Conservation (phyloP, 53 echinoderm and acorn worm genomes). For the Echinarachnius parma region DNA sequence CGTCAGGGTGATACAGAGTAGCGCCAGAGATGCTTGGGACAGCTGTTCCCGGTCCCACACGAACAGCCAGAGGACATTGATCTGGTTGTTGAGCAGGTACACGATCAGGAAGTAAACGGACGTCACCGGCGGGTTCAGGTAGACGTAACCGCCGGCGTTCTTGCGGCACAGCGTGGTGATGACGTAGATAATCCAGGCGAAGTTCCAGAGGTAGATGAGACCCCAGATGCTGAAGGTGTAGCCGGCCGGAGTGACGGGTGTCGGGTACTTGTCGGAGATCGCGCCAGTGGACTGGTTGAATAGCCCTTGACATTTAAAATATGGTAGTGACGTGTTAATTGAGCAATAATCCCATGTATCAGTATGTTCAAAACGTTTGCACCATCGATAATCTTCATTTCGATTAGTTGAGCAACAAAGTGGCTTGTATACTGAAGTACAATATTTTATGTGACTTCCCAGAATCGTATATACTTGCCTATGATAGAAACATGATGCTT, state of each 20-base stretch:
- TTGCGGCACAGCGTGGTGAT: slow-evolving; percentile 46
- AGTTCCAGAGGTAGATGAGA: slow-evolving; percentile 56
- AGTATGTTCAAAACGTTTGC: too few relatives aligned
- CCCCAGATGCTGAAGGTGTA: slow-evolving; percentile 69
- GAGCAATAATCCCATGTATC: too few relatives aligned
- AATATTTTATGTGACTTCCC: too few relatives aligned
- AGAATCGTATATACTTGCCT: too few relatives aligned
- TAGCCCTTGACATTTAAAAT: too few relatives aligned
- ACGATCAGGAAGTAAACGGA: slow-evolving; percentile 12
- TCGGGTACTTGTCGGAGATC: slow-evolving; percentile 38
- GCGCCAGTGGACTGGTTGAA: too few relatives aligned
- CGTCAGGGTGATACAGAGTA: background rate
- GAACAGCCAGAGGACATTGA: slow-evolving; percentile 18
- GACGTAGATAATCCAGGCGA: slow-evolving; percentile 52
- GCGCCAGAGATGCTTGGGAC: background rate
- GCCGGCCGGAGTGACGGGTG: slow-evolving; percentile 55
- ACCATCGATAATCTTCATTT: too few relatives aligned
- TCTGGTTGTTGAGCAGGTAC: slow-evolving; percentile 14
- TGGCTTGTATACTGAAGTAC: too few relatives aligned
- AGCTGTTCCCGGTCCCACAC: slow-evolving; percentile 32
- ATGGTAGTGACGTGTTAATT: too few relatives aligned
- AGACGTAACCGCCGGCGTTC: slow-evolving; percentile 29
- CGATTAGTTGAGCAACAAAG: too few relatives aligned
- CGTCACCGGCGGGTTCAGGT: slow-evolving; percentile 34
- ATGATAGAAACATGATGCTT: too few relatives aligned